Evolutionary conservation across 2,888 invertebrate genomes (phyloP).

Genomic region (Limnephilus rhombicus): DNA sequence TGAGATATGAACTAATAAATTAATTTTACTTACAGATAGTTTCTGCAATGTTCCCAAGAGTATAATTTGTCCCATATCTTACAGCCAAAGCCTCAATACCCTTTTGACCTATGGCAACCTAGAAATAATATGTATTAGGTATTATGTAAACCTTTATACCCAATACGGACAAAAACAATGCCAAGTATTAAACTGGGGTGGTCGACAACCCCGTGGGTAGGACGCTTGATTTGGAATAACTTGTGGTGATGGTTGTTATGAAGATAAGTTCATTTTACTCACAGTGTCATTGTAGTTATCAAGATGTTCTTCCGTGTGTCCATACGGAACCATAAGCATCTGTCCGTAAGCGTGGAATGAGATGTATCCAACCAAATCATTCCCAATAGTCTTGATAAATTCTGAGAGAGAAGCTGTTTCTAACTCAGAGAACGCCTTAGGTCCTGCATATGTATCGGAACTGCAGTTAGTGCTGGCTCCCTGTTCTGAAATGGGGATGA

Average conservation of each 20-base stretch:
- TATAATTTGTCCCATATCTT: constrained; percentile 79
- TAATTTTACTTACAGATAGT: constrained; percentile 75
- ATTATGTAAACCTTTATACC: no score
- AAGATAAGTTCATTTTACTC: constrained; percentile 52
- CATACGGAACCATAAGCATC: constrained; percentile 79
- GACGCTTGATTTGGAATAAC: no score
- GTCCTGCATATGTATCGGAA: constrained; percentile 73
- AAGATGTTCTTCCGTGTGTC: constrained; percentile 73
- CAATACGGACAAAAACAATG: not conserved
- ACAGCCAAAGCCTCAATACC: constrained; percentile 76
- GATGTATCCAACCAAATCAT: constrained; percentile 75
- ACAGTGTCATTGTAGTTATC: constrained; percentile 72
- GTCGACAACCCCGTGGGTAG: no score
- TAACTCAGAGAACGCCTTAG: constrained; percentile 78
- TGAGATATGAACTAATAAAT: no score
- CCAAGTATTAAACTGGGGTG: no score
- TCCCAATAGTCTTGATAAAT: constrained; percentile 72
- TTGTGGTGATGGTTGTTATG: no score
- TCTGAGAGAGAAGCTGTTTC: constrained; percentile 75
- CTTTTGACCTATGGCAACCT: constrained; percentile 72
- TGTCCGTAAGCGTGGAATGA: constrained; percentile 83
- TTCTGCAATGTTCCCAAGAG: constrained; percentile 78
- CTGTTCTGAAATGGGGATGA: constrained; percentile 68
- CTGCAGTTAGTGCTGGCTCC: constrained; percentile 75
- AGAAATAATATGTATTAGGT: constrained; percentile 1